phyloP scores from a whole-genome alignment of 2,113 vertebrate genomes.

The Eulemur rufifrons region DNA sequence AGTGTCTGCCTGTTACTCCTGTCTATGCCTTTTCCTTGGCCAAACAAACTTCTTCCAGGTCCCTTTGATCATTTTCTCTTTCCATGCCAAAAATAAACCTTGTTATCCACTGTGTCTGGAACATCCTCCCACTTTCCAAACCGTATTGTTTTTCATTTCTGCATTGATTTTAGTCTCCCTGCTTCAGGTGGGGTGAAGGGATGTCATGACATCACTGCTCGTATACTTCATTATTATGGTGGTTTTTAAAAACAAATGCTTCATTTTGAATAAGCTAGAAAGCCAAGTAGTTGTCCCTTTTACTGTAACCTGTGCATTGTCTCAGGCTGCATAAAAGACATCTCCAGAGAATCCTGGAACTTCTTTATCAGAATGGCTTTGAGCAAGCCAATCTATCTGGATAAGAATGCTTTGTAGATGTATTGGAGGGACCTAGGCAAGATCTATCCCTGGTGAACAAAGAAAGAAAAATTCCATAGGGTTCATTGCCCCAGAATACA shows the following conservation, averaged over 20 bases:
- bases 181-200: neutral
- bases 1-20: constrained; percentile 17
- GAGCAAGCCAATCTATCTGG: neutral
- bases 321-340: neutral
- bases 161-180: neutral
- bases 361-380: neutral
- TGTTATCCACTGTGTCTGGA: constrained; percentile 35
- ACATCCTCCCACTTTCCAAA: constrained; percentile 62
- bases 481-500: neutral
- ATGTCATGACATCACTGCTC: neutral
- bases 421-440: neutral
- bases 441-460: neutral
- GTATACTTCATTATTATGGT: neutral
- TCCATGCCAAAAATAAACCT: constrained; percentile 53
- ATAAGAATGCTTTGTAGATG: neutral
- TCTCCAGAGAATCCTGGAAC: neutral
- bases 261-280: neutral
- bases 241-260: neutral
- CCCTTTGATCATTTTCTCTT: constrained; percentile 57
- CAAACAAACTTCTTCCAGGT: constrained; percentile 42
- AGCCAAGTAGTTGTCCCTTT: neutral
- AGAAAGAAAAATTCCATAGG: neutral
- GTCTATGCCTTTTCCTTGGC: constrained; percentile 54
- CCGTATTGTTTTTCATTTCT: constrained; percentile 66
- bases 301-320: neutral